Evolutionary conservation across 2,888 invertebrate species (phyloP).

Genomic region (Tipula confusa): DNA sequence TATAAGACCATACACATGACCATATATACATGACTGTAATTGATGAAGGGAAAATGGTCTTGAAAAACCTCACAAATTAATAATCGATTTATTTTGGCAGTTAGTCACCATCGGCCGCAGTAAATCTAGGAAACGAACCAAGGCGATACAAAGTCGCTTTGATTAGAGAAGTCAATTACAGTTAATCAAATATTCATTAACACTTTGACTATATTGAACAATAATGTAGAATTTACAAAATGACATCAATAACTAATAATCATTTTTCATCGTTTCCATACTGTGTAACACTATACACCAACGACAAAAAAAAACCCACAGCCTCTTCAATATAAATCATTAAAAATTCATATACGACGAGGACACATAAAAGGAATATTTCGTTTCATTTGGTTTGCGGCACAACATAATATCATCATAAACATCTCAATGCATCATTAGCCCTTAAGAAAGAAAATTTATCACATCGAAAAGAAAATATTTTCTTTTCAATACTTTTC

Average conservation of each 20-base stretch:
- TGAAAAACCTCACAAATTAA: neutral
- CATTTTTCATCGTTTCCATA: neutral
- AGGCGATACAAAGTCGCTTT: no score
- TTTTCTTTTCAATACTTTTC: neutral
- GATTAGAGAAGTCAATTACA: neutral
- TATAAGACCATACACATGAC: neutral
- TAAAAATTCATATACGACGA: neutral
- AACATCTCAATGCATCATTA: conserved; percentile 20
- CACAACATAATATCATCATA: neutral
- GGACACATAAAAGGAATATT: neutral
- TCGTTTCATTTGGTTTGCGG: neutral
- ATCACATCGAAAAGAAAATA: neutral
- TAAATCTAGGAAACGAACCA: no score
- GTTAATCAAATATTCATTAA: neutral
- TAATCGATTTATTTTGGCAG: neutral
- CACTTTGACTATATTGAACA: neutral
- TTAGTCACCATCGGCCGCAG: neutral
- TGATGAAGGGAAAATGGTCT: neutral
- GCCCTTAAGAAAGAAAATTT: neutral
- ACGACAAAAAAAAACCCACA: no score
- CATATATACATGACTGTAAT: neutral
- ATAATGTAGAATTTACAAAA: neutral
- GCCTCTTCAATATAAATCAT: neutral
- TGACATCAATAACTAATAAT: neutral
- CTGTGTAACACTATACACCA: neutral